Evolutionary conservation across 2,797 vertebrate genomes (phyloP).

Genomic region (Eulemur coronatus): DNA sequence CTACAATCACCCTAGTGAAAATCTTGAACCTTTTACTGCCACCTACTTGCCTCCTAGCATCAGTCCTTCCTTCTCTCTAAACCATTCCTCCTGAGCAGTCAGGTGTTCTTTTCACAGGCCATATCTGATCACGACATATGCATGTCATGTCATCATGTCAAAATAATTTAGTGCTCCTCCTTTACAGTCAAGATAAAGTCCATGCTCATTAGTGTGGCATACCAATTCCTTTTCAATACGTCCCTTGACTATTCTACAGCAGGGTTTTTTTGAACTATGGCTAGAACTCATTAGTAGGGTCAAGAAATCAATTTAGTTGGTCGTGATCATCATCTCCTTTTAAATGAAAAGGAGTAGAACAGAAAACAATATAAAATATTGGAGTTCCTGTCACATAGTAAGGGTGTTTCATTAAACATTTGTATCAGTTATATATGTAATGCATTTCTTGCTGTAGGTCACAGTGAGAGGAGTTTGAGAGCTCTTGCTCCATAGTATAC

Average conservation of each 20-base stretch:
- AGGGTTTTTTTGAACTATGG: not conserved
- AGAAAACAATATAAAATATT: not conserved
- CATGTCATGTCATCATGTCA: not conserved
- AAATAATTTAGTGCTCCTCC: not conserved
- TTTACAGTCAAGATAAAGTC: not conserved
- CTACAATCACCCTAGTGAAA: not conserved
- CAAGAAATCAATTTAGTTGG: conserved; percentile 36
- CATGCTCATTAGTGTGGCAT: not conserved
- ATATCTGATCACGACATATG: not conserved
- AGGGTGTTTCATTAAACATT: not conserved
- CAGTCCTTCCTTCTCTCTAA: not conserved
- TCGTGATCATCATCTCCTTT: not conserved
- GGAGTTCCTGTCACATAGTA: not conserved
- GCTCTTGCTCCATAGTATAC: not conserved
- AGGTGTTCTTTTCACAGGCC: not conserved
- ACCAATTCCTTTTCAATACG: not conserved
- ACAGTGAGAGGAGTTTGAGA: not conserved
- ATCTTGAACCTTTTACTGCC: not conserved
- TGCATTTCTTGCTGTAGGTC: not conserved
- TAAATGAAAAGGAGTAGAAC: not conserved
- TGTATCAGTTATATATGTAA: not conserved
- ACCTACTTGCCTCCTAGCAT: not conserved
- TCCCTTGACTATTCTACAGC: not conserved
- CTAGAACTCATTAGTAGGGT: conserved; percentile 3
- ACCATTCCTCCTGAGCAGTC: not conserved